phyloP scores from a whole-genome alignment of 2,113 vertebrate species.

The Eudyptes chrysolophus region DNA sequence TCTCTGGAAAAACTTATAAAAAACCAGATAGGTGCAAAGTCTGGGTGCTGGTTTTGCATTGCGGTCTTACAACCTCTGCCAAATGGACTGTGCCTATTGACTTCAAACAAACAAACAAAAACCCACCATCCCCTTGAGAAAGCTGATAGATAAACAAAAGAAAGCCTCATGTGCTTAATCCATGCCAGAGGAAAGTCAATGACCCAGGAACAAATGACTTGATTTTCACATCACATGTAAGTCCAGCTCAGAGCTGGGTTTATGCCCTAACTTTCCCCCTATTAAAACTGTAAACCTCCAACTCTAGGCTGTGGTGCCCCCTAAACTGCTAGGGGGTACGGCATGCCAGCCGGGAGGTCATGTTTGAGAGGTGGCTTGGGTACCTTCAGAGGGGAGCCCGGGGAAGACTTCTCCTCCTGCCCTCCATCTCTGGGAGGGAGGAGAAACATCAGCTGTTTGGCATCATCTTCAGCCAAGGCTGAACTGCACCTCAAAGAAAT shows the following conservation, averaged over 20 bases:
- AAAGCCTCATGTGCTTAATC: neutral
- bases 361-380: neutral
- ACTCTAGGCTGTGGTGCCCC: neutral
- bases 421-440: neutral
- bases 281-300: neutral
- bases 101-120: neutral
- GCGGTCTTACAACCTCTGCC: neutral
- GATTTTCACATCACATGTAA: neutral
- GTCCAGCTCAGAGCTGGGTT: neutral
- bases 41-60: neutral
- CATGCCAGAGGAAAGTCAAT: neutral
- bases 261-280: neutral
- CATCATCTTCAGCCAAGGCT: neutral
- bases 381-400: neutral
- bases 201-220: neutral
- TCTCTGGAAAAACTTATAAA: neutral
- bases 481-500: neutral
- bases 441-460: neutral
- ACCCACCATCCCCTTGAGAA: neutral
- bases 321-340: accelerated
- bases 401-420: neutral
- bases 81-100: neutral
- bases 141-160: neutral
- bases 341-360: neutral
- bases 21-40: neutral